Conservation (phyloP, 2,113 vertebrate species). For the Bubo bubo region DNA sequence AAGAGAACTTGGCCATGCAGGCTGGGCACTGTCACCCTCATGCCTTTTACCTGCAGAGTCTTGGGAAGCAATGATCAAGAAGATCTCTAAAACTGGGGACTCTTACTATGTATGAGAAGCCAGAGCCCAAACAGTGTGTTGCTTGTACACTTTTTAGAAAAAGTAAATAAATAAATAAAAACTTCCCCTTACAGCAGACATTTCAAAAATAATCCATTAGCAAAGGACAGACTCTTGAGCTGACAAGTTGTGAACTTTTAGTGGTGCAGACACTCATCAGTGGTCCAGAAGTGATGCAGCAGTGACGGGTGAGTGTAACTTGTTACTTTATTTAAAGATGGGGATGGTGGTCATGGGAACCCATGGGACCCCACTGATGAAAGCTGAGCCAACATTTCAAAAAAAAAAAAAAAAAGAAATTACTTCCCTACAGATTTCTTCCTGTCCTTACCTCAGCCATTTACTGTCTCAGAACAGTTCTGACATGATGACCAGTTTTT, state of each 20-base stretch:
- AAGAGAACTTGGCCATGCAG: accelerated
- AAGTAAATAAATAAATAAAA: background rate
- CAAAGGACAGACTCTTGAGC: background rate
- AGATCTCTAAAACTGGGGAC: background rate
- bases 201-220: background rate
- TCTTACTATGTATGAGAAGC: background rate
- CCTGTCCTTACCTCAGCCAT: slow-evolving; percentile 4
- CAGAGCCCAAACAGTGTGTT: background rate
- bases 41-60: background rate
- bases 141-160: background rate
- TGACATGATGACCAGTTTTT: slow-evolving; percentile 32
- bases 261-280: background rate
- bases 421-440: slow-evolving; percentile 1
- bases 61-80: background rate
- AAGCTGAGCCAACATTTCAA: background rate
- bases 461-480: slow-evolving; percentile 4
- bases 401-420: background rate
- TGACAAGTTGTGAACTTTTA: background rate
- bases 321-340: background rate
- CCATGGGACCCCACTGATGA: background rate
- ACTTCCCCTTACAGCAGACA: background rate
- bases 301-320: background rate
- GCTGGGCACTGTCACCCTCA: background rate
- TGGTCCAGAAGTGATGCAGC: background rate
- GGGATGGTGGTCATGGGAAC: background rate